Base-by-base conservation (phyloP, 2,888 invertebrate species). In the Stenodera caucasica region DNA sequence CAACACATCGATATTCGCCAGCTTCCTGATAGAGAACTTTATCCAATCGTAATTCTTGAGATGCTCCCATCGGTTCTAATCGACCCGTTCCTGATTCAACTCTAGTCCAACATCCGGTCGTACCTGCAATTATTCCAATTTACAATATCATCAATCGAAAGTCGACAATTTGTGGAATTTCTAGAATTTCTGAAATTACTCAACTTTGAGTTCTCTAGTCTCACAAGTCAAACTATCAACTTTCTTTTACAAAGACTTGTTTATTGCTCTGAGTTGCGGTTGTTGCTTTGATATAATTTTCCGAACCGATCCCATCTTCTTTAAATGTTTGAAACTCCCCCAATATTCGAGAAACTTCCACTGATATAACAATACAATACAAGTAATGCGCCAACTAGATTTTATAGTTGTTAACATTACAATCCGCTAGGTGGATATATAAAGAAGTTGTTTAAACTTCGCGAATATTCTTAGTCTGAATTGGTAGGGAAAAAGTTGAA, bases 21-120 rank as follows among this genome's bases (percentile, higher is more conserved):
- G 89, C 90, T 75, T 90, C 90, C 77, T 90, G 90, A 77, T 90
- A 90, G 61, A 90, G 83, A 59, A 90, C 88, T 69, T 88, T 86
- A 71, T 88, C 88, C 35, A 90, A 80, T 33, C 85, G 83, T 64
- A 90, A 84, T 66, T 87, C 86, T 66, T 84, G 81, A 26, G 85
- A 86, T 32, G 85, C 83, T 49, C 85, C 85, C 61, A 85, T 76
- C 14, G 85, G 84, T 64, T 84, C 83, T 57, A 85, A 73, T 49
- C 82, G 80, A 33, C 84, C 83, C 53, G 83, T 84, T 53, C 83
- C 82, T 53, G 84, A 79, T 70, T 85, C 85, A 30, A 84, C 79
- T 53, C 83, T 75, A 15, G 86, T 85, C 88, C 88, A 88, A 73
- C 88, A 88, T 33, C 86, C 86, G 53, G 84, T 81, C 9, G 85